Percentiles rank a stretch among this genome's conserved stretches.
Conservation (phyloP, 2,113 vertebrate species). For the Nansenia antarctica region DNA sequence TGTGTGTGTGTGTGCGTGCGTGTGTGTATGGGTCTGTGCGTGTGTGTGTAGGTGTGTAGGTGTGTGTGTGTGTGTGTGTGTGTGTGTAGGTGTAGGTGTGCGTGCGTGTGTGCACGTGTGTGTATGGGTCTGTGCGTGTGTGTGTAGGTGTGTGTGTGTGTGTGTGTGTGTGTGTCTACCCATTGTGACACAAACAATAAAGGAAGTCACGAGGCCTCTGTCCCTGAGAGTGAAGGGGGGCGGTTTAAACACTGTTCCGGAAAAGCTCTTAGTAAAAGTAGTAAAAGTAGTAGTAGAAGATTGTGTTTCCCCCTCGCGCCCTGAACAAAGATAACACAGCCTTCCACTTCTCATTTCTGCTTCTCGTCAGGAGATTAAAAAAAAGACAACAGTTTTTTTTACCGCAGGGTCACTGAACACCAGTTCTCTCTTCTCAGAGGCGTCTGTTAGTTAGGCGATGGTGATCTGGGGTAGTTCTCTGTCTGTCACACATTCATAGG, state of each 20-base stretch:
- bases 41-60: too few species aligned
- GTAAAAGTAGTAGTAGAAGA: background rate
- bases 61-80: too few species aligned
- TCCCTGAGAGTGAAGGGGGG: background rate
- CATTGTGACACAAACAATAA: constrained; percentile 22
- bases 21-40: background rate
- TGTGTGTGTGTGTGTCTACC: background rate
- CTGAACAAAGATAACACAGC: background rate
- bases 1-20: background rate
- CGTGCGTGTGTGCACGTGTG: too few species aligned
- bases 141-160: background rate
- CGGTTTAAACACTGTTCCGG: constrained; percentile 22
- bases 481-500: background rate
- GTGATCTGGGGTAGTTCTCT: constrained; percentile 23
- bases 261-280: background rate
- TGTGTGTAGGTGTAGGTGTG: too few species aligned
- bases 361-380: background rate
- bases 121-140: background rate
- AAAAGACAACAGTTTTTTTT: too few species aligned
- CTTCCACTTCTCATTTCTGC: background rate
- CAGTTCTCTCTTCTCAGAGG: constrained; percentile 47
- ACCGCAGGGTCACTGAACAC: background rate
- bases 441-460: background rate
- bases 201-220: constrained; percentile 25
- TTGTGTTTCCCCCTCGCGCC: background rate